Base-by-base conservation (phyloP, 1,140 invertebrate genomes). In the Calycopis cecrops region DNA sequence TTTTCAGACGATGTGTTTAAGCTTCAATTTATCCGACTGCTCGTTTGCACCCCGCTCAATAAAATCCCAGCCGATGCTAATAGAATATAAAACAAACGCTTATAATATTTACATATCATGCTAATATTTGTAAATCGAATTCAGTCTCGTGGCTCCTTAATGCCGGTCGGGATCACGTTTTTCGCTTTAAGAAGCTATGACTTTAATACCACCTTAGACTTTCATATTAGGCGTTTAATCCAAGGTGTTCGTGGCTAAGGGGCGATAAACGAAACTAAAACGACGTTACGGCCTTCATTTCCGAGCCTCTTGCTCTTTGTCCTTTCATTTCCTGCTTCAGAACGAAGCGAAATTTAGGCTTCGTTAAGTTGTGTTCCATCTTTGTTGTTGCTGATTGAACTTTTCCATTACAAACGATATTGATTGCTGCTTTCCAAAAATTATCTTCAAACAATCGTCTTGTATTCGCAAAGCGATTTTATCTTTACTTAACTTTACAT, bases 311-410 rank as follows among this genome's bases (percentile, higher is more conserved):
- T 63, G 80, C 71, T 83, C 83, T 86, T 86, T 86, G 83, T 86
- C 81, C 83, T 83, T 85, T 85, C 83, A 86, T 86, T 85, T 86
- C 83, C 83, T 83, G 79, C 73, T 76, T 70, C 67, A 71, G 67
- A 73, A 68, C 75, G 68, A 69, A 75, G 71, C 77, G 73, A 84
- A 84, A 84, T 86, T 80, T 75, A 72, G 75, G 72, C 80, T 73
- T 79, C 79, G 79, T 79, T 86, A 82, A 81, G 73, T 83, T 86
- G 74, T 83, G 76, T 82, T 6, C 79, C 69, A 63, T 68, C 76
- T 83, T 79, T 84, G 79, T 84, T 81, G 71, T 80, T 86, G 72
- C 71, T 73, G 81, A 79, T 80, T 83, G 79, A 86, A 84, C 80
- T 86, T 86, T 84, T 78, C 73, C 75, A 84, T 86, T 86, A 84